Evolutionary conservation across 1,140 invertebrate genomes (phyloP).

Genomic region (Zaprionus taronus): DNA sequence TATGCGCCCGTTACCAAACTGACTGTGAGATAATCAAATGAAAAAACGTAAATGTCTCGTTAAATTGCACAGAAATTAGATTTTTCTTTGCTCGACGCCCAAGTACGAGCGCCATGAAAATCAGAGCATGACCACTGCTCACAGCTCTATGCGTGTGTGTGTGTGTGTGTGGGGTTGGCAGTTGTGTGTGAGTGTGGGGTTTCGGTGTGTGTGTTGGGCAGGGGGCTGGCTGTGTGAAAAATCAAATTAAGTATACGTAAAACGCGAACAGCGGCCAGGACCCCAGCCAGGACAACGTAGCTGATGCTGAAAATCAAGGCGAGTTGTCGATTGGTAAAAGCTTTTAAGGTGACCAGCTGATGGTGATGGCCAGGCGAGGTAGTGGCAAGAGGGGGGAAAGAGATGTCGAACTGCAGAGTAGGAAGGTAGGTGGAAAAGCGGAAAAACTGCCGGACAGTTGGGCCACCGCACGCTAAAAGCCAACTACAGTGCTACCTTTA

Average conservation of each 20-base stretch:
- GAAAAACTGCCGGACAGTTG: conserved; percentile 30
- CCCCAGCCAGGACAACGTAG: conserved; percentile 38
- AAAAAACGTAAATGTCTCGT: conserved; percentile 84
- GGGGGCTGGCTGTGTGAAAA: conserved; percentile 68
- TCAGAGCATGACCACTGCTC: conserved; percentile 79
- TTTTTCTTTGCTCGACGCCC: conserved; percentile 52
- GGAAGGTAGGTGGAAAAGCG: conserved; percentile 9
- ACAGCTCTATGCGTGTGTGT: conserved; percentile 31
- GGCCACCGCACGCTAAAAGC: conserved; percentile 74
- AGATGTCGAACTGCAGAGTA: background rate
- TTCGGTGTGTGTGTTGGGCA: background rate
- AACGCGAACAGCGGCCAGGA: conserved; percentile 65
- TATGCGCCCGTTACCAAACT: conserved; percentile 64
- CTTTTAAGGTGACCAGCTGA: conserved; percentile 78
- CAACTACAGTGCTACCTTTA: conserved; percentile 81
- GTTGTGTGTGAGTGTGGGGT: conserved; percentile 21
- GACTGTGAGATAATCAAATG: conserved; percentile 83
- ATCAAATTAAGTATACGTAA: conserved; percentile 83
- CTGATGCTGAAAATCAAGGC: conserved; percentile 77
- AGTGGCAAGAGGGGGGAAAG: background rate
- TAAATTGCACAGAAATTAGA: conserved; percentile 84
- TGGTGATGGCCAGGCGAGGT: conserved; percentile 25
- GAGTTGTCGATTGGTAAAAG: conserved; percentile 82
- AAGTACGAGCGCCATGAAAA: conserved; percentile 59
- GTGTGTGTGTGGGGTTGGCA: conserved; percentile 9